Percentiles rank a stretch among this genome's conserved stretches.
These are phyloP conservation scores for Pholis gunnellus DNA, from an alignment of 2,113 vertebrate genomes.

Conservation along the genomic window DNA sequence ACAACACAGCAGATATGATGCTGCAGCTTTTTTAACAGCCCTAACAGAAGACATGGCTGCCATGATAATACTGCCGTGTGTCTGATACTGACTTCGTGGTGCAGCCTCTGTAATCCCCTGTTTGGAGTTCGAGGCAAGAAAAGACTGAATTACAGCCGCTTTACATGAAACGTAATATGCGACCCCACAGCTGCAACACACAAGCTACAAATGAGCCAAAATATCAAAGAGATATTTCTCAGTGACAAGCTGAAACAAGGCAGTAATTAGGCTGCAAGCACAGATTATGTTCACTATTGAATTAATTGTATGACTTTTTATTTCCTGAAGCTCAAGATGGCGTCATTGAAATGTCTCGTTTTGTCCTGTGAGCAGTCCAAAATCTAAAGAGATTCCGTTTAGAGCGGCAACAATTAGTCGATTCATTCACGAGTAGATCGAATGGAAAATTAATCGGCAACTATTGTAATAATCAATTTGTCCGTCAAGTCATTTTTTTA, in stretches of 20 bases:
- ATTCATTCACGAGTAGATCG: background rate
- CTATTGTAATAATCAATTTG: background rate
- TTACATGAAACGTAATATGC: conserved; percentile 48
- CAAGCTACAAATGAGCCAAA: background rate
- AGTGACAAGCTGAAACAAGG: background rate
- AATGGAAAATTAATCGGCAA: background rate
- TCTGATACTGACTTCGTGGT: conserved; percentile 19
- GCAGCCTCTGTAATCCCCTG: conserved; percentile 19
- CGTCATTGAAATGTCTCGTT: background rate
- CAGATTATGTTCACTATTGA: background rate
- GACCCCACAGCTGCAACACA: conserved; percentile 23
- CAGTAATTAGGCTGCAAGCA: background rate
- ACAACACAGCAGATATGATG: background rate
- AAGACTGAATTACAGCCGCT: conserved; percentile 21
- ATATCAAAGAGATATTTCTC: conserved; percentile 26
- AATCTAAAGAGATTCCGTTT: no score
- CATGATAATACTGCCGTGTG: conserved; percentile 15
- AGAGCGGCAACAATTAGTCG: background rate
- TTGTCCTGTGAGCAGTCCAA: no score
- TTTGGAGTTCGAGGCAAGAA: conserved; percentile 38
- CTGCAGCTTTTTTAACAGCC: conserved; percentile 15
- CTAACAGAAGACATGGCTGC: conserved; percentile 5
- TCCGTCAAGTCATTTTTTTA: background rate
- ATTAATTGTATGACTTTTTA: background rate
- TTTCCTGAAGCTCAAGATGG: no score